A percentile compares a stretch with the other conserved stretches of the same genome.
Conservation (phyloP, 2,888 invertebrate species). For the Perizoma affinitatum region DNA sequence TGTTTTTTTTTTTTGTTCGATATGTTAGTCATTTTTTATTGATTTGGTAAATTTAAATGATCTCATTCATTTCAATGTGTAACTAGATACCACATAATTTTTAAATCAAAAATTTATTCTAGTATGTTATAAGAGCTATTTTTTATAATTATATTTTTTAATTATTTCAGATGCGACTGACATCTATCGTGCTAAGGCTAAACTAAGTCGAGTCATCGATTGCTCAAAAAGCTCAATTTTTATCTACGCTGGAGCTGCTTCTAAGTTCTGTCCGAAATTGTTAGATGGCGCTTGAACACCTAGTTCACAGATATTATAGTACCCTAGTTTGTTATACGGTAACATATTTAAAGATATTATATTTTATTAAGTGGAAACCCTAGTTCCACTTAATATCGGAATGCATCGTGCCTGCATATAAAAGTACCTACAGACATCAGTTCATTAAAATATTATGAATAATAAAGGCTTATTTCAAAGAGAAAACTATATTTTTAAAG, state of each 20-base stretch:
- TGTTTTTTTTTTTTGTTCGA: too few species aligned
- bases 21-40: too few species aligned
- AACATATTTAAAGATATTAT: not conserved
- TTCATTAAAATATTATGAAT: constrained; percentile 66
- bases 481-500: constrained; percentile 59
- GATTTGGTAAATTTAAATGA: too few species aligned
- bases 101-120: too few species aligned
- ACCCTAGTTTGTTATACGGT: not conserved
- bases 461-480: constrained; percentile 53
- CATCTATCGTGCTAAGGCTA: constrained; percentile 14
- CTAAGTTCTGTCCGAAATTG: not conserved
- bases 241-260: not conserved
- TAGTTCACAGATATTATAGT: too few species aligned
- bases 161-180: not conserved
- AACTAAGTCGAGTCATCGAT: constrained; percentile 3
- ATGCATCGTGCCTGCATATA: constrained; percentile 34
- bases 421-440: constrained; percentile 40
- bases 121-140: too few species aligned
- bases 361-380: too few species aligned
- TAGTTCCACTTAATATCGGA: constrained; percentile 7
- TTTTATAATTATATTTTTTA: too few species aligned
- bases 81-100: too few species aligned
- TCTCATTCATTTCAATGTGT: too few species aligned
- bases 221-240: constrained; percentile 1
- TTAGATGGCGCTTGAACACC: constrained; percentile 7